Base-by-base conservation (phyloP, 2,113 vertebrate species). In the Solea solea region DNA sequence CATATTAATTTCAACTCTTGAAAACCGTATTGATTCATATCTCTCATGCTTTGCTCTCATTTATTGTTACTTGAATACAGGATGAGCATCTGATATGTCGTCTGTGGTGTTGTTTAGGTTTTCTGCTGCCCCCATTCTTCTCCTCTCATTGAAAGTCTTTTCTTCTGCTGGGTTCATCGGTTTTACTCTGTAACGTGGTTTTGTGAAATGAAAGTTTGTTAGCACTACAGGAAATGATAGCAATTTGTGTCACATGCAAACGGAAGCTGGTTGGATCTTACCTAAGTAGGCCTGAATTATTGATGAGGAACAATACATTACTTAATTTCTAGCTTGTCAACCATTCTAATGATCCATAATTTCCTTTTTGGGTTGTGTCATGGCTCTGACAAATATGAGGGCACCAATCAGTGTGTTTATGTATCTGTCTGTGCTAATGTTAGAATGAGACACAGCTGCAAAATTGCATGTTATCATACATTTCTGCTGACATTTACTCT, bases 301-400 rank as follows among this genome's bases (percentile, higher is more conserved):
- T 50, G 40, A 80, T 74, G 34, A 72, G n/a, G 40, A 78, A 52
- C 4, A 75, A 12, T 72, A 13, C 50, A 57, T 78, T 1, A 64
- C 61, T 48, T 72, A 25, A 44, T 62, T 28, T 13, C n/a, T 63
- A 15, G 1, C 39, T 11, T 62, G 3, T 34, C 34, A 56, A 40
- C 45, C 8, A 14, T 12, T 63, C 51, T 70, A 60, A 51, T 34
- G 1, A 34, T 6, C 34, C 34, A 4, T 34, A 34, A 34, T 2
- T 50, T 42, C 51, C 1, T 0, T 25, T 57, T 52, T n/a, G 27
- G 44, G 52, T 1, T 16, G 8, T 60, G 6, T 58, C 58, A 15
- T 49, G 4, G n/a, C 5, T 7, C n/a, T n/a, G 10, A 44, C 8
- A 44, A 44, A 44, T 44, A 44, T 44, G 14, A 54, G 12, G 15